Evolutionary conservation across 2,113 vertebrate species (phyloP), one percentile per base, ranked within the genome.

Genomic region (Oreocharis arfaki): DNA sequence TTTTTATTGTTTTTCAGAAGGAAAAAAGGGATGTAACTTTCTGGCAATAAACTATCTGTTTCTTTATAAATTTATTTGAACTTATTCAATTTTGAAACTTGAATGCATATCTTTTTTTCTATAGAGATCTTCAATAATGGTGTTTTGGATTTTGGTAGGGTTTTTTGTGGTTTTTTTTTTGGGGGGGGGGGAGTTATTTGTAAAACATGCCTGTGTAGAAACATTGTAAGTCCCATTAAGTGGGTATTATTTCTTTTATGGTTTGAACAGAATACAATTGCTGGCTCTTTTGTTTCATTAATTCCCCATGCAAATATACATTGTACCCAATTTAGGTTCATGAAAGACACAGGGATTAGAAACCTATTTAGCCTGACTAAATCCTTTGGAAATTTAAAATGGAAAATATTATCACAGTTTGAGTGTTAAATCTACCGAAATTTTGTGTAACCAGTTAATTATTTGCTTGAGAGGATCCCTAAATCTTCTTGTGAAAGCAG

Each of bases 391-490:
- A 92, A 91, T 94, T 88, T 88, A 41, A 91, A 93, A 80, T 70
- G 44, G 30, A 90, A 94, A 96, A 88, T 86, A 75, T 85, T 91
- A 67, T 95, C 84, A 84, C n/a, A 56, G 22, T 46, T 56, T 89
- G 44, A 24, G 15, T 84, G 52, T 78, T 94, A 68, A 37, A 64
- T 57, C 69, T 71, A 75, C 44, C 41, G 60, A 56, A 52, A 67
- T 95, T 81, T 78, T 77, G 32, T 87, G 39, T 89, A 82, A 78
- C 37, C 30, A 18, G 35, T 90, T 90, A 85, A 95, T 96, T 87
- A 94, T 87, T 93, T 95, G 93, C 89, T 95, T 87, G 80, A 95
- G 52, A 96, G 80, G 53, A 68, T 89, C 44, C 41, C 49, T 78
- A 91, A 81, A 86, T 14, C 69, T 84, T 74, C 77, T 49, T 33